phyloP scores from a whole-genome alignment of 2,113 vertebrate genomes.

The Lamprologus sp. region DNA sequence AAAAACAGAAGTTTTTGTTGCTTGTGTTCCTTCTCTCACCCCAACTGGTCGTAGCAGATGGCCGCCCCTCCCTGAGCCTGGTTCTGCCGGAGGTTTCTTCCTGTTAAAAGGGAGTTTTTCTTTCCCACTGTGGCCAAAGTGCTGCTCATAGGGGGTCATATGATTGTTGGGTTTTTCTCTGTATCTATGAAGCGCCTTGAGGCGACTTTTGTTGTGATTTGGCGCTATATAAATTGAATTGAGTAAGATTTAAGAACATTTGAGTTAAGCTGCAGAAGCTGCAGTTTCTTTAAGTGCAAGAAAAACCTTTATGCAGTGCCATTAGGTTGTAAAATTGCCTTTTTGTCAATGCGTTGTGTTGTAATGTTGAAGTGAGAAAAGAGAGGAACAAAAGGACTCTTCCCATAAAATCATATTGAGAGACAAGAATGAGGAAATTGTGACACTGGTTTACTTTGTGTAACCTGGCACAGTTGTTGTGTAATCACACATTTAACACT shows the following conservation, averaged over 20 bases:
- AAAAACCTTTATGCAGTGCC: neutral
- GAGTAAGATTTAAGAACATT: neutral
- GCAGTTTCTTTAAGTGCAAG: neutral
- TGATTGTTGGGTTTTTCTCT: too few species aligned
- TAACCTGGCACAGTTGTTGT: neutral
- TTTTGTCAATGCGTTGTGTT: neutral
- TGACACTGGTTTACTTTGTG: conserved; percentile 9
- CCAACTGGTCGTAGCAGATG: too few species aligned
- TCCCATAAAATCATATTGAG: neutral
- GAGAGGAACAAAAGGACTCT: neutral
- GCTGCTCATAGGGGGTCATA: too few species aligned
- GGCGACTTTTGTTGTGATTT: too few species aligned
- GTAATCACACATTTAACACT: neutral
- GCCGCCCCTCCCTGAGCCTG: too few species aligned
- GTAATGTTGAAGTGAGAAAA: conserved; percentile 3
- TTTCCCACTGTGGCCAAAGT: accelerated
- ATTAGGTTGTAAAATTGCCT: neutral
- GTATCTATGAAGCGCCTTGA: too few species aligned
- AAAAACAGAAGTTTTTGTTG: neutral
- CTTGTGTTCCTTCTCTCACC: neutral
- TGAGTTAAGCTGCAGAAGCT: neutral
- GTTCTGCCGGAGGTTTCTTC: too few species aligned
- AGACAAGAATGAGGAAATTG: conserved; percentile 25
- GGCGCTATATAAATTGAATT: too few species aligned
- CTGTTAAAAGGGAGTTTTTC: too few species aligned